Evolutionary conservation across 2,888 invertebrate genomes (phyloP).

Genomic region (Cephus nigrinus): DNA sequence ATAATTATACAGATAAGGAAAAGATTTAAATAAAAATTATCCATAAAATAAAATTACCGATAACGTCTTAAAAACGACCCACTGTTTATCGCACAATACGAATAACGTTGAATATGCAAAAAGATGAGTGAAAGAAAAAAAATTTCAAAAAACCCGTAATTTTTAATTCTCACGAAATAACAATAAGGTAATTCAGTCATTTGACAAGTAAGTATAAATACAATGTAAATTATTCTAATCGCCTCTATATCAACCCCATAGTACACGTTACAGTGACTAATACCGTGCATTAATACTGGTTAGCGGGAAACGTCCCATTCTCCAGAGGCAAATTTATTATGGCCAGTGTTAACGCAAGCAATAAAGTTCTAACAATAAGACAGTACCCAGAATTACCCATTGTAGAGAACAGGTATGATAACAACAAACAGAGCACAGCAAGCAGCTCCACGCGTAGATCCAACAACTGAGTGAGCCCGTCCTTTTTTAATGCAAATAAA

Average conservation of each 20-base stretch:
- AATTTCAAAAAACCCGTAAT: too few species aligned
- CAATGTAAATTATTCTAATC: neutral
- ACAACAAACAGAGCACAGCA: neutral
- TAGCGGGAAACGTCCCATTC: neutral
- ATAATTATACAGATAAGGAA: neutral
- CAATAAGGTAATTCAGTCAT: neutral
- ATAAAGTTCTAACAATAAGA: neutral
- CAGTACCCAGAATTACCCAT: neutral
- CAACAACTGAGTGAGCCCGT: neutral
- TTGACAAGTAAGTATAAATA: neutral
- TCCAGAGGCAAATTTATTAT: neutral
- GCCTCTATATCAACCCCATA: neutral
- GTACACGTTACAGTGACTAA: neutral
- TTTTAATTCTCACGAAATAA: neutral
- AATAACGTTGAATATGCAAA: neutral
- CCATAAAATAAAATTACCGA: neutral
- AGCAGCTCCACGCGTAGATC: neutral
- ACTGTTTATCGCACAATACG: neutral
- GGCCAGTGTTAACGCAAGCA: neutral
- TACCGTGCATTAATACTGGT: neutral
- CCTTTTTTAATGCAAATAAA: neutral
- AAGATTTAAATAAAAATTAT: neutral
- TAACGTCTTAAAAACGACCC: neutral
- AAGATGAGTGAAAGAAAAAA: neutral
- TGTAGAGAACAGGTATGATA: neutral